phyloP scores from a whole-genome alignment of 1,140 invertebrate genomes.

The Liolophura sinensis region DNA sequence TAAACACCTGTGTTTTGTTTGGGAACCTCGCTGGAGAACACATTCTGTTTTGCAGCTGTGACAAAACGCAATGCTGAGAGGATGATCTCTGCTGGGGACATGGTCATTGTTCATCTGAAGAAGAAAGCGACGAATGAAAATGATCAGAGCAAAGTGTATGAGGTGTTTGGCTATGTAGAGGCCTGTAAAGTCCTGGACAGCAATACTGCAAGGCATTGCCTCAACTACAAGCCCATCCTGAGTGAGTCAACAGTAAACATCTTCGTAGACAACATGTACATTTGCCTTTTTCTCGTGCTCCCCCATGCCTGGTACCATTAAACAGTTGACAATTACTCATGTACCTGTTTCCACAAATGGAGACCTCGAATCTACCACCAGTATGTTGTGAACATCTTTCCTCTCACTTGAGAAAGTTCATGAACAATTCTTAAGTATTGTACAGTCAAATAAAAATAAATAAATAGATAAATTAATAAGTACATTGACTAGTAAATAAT shows the following conservation, averaged over 20 bases:
- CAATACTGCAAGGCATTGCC: not conserved
- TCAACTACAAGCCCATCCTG: not conserved
- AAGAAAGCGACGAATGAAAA: not conserved
- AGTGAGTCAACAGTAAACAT: too few species aligned
- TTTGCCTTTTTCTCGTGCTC: too few species aligned
- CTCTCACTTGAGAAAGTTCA: too few species aligned
- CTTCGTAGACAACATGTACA: not conserved
- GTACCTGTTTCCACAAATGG: too few species aligned
- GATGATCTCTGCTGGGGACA: not conserved
- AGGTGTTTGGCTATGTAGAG: constrained; percentile 3
- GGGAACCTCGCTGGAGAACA: not conserved
- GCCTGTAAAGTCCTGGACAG: not conserved
- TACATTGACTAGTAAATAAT: not conserved
- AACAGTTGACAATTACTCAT: too few species aligned
- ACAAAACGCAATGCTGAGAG: not conserved
- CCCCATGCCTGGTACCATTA: too few species aligned
- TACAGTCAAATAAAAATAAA: too few species aligned
- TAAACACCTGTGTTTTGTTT: too few species aligned
- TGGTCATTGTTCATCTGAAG: not conserved
- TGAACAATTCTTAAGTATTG: too few species aligned
- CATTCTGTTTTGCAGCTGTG: not conserved
- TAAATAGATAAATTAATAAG: too few species aligned
- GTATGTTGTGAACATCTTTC: too few species aligned
- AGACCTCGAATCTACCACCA: too few species aligned
- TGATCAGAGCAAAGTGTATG: not conserved